phyloP scores from a whole-genome alignment of 2,888 invertebrate species.

The Crepidodera aurea region DNA sequence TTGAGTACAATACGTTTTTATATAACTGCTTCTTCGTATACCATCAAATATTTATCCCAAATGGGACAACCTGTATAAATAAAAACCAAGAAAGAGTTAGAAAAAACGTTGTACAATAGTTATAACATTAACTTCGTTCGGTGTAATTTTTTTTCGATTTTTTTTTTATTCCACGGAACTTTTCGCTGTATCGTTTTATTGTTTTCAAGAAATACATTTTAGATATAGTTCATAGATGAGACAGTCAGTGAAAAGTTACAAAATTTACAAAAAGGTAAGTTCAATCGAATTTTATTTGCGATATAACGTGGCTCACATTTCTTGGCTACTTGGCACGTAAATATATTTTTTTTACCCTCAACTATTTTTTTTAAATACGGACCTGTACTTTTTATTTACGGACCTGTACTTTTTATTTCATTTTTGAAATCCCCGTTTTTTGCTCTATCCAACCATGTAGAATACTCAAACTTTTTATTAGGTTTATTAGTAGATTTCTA shows the following conservation, averaged over 20 bases:
- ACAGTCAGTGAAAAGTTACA: conserved; percentile 40
- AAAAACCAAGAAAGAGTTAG: not conserved
- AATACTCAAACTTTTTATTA: too few species aligned
- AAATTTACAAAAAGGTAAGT: conserved; percentile 31
- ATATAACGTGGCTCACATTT: too few species aligned
- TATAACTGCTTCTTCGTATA: not conserved
- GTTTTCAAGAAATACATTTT: not conserved
- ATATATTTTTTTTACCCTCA: too few species aligned
- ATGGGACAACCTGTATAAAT: not conserved
- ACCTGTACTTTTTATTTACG: too few species aligned
- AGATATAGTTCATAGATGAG: conserved; percentile 7
- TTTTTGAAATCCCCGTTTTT: too few species aligned
- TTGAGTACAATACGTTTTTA: conserved; percentile 10
- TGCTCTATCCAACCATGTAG: too few species aligned
- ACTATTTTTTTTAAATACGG: too few species aligned
- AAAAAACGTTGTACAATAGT: conserved; percentile 9
- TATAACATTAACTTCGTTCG: conserved; percentile 24
- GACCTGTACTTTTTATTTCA: too few species aligned
- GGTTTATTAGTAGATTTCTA: too few species aligned
- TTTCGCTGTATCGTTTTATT: conserved; percentile 37
- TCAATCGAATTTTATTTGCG: not conserved
- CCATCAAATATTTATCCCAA: too few species aligned
- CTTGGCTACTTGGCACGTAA: too few species aligned
- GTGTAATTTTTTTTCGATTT: conserved; percentile 20
- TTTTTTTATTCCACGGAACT: conserved; percentile 28